Evolutionary conservation across 2,797 vertebrate genomes (phyloP).

Genomic region (Liparis tanakae): DNA sequence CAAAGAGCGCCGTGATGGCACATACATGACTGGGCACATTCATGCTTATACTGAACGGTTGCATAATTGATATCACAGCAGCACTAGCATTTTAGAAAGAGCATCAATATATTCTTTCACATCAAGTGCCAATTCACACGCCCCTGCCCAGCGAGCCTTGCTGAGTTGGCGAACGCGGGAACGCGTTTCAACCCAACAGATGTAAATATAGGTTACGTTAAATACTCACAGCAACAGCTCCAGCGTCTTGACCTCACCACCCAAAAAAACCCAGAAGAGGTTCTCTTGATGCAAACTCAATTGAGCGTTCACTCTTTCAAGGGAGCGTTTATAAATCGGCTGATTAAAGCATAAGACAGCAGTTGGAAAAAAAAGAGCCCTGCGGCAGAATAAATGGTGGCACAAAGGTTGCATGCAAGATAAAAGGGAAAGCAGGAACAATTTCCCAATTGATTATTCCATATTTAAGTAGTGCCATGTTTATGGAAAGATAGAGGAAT

Average conservation of each 20-base stretch:
- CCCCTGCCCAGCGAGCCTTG: conserved; percentile 20
- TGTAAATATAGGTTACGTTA: conserved; percentile 62
- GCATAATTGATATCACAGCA: conserved; percentile 50
- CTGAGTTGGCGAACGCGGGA: conserved; percentile 26
- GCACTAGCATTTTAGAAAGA: conserved; percentile 30
- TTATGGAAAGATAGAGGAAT: not conserved
- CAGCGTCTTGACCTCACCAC: conserved; percentile 4
- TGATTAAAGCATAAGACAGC: conserved; percentile 49
- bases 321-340: conserved; percentile 55
- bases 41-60: conserved; percentile 15
- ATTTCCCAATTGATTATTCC: not conserved
- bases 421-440: not conserved
- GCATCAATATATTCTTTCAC: conserved; percentile 54
- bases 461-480: not conserved
- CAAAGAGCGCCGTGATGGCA: conserved; percentile 19
- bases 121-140: conserved; percentile 41
- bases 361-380: conserved; percentile 27
- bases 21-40: conserved; percentile 60
- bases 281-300: conserved; percentile 32
- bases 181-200: conserved; percentile 38
- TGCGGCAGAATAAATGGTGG: conserved; percentile 1
- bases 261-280: conserved; percentile 46
- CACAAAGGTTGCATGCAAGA: conserved; percentile 12
- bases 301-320: conserved; percentile 48
- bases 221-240: conserved; percentile 34